phyloP scores from a whole-genome alignment of 1,140 invertebrate species.

The silkworm (Bombyx mori) region DNA sequence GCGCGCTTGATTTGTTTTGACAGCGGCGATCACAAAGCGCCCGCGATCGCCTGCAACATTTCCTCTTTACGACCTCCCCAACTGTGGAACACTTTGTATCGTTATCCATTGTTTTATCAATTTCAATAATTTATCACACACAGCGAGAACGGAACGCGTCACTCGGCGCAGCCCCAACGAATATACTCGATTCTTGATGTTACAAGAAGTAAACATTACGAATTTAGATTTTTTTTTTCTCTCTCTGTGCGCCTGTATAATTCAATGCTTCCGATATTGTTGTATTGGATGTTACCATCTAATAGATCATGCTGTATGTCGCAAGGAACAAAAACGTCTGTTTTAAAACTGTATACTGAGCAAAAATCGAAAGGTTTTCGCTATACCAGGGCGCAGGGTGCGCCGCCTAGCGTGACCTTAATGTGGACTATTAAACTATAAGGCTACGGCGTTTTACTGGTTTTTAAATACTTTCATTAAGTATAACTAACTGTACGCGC shows the following conservation, averaged over 20 bases:
- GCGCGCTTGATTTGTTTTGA: slow-evolving; percentile 52
- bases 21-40: slow-evolving; percentile 55
- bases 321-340: too few species aligned
- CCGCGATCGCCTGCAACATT: slow-evolving; percentile 42
- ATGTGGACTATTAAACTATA: slow-evolving; percentile 44
- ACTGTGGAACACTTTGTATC: slow-evolving; percentile 58
- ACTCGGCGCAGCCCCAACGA: slow-evolving; percentile 32
- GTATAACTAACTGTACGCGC: not conserved
- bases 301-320: not conserved
- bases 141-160: slow-evolving; percentile 50
- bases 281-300: too few species aligned
- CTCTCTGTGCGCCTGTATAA: too few species aligned
- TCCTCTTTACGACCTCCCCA: slow-evolving; percentile 62
- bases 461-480: slow-evolving; percentile 60
- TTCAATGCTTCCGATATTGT: too few species aligned
- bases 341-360: not conserved
- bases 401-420: too few species aligned
- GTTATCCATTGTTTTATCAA: slow-evolving; percentile 66
- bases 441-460: slow-evolving; percentile 50
- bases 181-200: slow-evolving; percentile 48
- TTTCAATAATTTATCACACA: slow-evolving; percentile 64
- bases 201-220: slow-evolving; percentile 39
- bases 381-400: not conserved
- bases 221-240: slow-evolving; percentile 18
- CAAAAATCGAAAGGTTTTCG: not conserved